Base-by-base conservation (phyloP, 2,888 invertebrate species). In the Leptinotarsa juncta region DNA sequence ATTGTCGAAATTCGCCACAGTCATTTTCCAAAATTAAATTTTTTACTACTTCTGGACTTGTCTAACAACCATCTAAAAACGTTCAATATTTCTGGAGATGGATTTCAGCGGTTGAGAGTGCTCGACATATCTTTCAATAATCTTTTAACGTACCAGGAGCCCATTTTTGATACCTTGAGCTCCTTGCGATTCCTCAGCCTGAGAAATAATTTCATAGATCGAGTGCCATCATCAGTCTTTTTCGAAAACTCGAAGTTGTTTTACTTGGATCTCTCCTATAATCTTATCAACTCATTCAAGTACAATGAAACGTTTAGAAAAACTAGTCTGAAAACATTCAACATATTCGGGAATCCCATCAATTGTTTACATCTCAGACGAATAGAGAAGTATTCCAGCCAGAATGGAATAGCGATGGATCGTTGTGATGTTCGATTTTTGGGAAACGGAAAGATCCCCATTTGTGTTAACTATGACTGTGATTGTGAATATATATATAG, bases 391-490 rank as follows among this genome's bases (percentile, higher is more conserved):
- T 55, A 55, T 55, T 15, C 10, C 10, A 18, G 18, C n/a, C 55
- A 55, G 18, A 55, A 55, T n/a, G n/a, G 18, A 3, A 20, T 55
- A 55, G 3, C n/a, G 55, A 55, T 55, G 55, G 55, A 55, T 18
- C 15, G 16, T 18, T 55, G 55, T 18, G 55, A 55, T 55, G 10
- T 20, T n/a, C 15, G 18, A n/a, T 18, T n/a, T 55, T 18, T 55
- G 26, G 60, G 60, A 26, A 26, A 60, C 26, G 60, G 60, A 32
- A 60, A 26, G 4, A 60, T 26, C 4, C 60, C 60, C 3, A 26
- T 60, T 26, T 60, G 60, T 26, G 60, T 60, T 3, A 7, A 60
- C 15, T 60, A 60, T 60, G 60, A 26, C 15, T 60, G 60, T 60
- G 60, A 60, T 60, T 60, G 60, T 60, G 60, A 26, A 3, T 26